Evolutionary conservation across 1,140 invertebrate genomes (phyloP).

Genomic region (Drosophila nebulosa): DNA sequence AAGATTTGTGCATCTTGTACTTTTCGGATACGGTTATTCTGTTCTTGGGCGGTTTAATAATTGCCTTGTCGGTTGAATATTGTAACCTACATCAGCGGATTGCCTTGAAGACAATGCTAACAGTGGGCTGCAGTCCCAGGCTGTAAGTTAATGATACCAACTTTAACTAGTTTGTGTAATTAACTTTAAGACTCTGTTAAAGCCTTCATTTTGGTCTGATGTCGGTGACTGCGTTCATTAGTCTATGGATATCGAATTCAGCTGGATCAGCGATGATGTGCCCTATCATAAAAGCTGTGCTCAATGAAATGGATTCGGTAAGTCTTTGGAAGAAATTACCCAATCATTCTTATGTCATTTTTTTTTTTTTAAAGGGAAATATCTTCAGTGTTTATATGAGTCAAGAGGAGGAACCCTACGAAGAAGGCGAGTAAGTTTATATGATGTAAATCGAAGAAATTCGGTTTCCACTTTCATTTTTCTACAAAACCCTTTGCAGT

Average conservation of each 20-base stretch:
- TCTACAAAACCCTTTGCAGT: too few species aligned
- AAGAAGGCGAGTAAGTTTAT: constrained; percentile 51
- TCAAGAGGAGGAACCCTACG: constrained; percentile 35
- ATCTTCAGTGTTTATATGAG: constrained; percentile 46
- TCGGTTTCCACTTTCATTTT: neutral
- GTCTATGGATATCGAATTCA: constrained; percentile 92
- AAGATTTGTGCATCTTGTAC: constrained; percentile 19
- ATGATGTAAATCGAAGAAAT: neutral
- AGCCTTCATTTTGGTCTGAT: constrained; percentile 88
- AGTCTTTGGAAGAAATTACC: constrained; percentile 23
- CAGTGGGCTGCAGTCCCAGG: constrained; percentile 88
- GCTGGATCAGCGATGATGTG: constrained; percentile 92
- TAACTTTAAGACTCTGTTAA: constrained; percentile 19
- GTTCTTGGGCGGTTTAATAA: constrained; percentile 88
- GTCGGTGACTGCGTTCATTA: constrained; percentile 87
- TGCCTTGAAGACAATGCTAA: constrained; percentile 88
- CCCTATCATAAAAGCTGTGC: constrained; percentile 89
- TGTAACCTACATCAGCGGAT: constrained; percentile 91
- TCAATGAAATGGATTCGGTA: constrained; percentile 86
- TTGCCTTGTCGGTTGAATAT: constrained; percentile 92
- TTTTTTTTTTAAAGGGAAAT: constrained; percentile 16
- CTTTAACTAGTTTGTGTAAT: neutral
- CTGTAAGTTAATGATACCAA: too few species aligned
- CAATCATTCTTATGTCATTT: neutral
- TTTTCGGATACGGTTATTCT: constrained; percentile 88